Conservation (phyloP, 2,888 invertebrate species). For the Geotrupes spiniger region DNA sequence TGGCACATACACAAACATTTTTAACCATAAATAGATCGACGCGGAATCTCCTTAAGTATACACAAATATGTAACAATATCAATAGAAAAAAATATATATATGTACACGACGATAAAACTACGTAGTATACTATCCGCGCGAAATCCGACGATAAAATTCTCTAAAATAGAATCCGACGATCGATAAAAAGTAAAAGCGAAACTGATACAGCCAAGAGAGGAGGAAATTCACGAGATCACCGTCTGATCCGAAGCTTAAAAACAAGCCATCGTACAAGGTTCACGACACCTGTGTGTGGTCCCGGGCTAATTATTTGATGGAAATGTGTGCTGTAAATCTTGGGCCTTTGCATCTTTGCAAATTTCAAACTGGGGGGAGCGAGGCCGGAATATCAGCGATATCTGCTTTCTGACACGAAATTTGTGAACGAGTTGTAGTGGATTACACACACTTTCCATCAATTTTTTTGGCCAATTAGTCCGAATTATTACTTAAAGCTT, state of each 20-base stretch:
- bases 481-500: constrained; percentile 7
- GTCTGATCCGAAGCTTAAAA: too few relatives aligned
- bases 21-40: constrained; percentile 8
- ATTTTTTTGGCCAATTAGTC: too few relatives aligned
- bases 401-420: too few relatives aligned
- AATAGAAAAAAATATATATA: constrained; percentile 9
- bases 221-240: constrained; percentile 13
- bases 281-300: too few relatives aligned
- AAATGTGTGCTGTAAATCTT: too few relatives aligned
- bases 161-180: constrained; percentile 2
- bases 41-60: constrained; percentile 14
- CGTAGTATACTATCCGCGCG: constrained; percentile 10
- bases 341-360: too few relatives aligned
- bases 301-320: too few relatives aligned
- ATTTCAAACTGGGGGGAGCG: too few relatives aligned
- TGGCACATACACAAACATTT: constrained; percentile 17
- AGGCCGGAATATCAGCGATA: too few relatives aligned
- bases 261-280: too few relatives aligned
- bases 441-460: too few relatives aligned
- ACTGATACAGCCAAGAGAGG: constrained; percentile 21
- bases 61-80: constrained; percentile 16
- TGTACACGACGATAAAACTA: constrained; percentile 8
- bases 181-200: not conserved
- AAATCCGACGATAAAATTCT: constrained; percentile 1
- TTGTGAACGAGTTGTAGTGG: too few relatives aligned